Percentiles rank a stretch among this genome's conserved stretches.
Evolutionary conservation across 2,797 vertebrate species (phyloP).

Genomic region (Leuciscus waleckii): DNA sequence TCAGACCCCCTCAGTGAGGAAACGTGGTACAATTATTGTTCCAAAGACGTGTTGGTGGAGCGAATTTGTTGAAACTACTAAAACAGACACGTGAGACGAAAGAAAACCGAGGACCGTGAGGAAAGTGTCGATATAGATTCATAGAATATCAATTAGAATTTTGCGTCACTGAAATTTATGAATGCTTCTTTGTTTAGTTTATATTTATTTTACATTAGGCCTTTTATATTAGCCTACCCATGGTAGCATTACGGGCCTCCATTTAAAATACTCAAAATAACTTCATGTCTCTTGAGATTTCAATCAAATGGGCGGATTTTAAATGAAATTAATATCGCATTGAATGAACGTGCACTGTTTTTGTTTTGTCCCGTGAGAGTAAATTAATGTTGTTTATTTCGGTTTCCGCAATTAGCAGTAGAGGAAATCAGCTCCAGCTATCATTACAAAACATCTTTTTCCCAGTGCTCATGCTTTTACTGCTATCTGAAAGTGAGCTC

Average conservation of each 20-base stretch:
- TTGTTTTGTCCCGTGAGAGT: neutral
- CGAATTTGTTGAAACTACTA: neutral
- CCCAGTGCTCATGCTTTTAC: slow-evolving; percentile 30
- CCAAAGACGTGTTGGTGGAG: neutral
- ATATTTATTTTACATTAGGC: neutral
- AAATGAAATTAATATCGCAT: neutral
- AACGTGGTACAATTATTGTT: slow-evolving; percentile 23
- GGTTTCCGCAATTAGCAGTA: slow-evolving; percentile 17
- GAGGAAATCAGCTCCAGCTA: slow-evolving; percentile 18
- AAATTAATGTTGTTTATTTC: slow-evolving; percentile 18
- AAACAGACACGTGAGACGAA: neutral
- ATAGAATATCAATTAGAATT: neutral
- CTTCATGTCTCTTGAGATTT: neutral
- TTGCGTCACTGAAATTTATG: neutral
- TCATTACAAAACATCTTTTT: slow-evolving; percentile 20
- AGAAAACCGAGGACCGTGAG: neutral
- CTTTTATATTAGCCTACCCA: no score
- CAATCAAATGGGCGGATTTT: neutral
- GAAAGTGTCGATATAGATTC: neutral
- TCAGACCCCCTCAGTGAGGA: neutral
- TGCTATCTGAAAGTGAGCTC: slow-evolving; percentile 47
- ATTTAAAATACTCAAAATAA: neutral
- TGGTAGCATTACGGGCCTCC: neutral
- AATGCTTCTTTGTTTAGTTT: neutral
- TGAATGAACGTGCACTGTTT: neutral